Conservation (phyloP, 2,113 vertebrate species). For the Pimephales promelas region DNA sequence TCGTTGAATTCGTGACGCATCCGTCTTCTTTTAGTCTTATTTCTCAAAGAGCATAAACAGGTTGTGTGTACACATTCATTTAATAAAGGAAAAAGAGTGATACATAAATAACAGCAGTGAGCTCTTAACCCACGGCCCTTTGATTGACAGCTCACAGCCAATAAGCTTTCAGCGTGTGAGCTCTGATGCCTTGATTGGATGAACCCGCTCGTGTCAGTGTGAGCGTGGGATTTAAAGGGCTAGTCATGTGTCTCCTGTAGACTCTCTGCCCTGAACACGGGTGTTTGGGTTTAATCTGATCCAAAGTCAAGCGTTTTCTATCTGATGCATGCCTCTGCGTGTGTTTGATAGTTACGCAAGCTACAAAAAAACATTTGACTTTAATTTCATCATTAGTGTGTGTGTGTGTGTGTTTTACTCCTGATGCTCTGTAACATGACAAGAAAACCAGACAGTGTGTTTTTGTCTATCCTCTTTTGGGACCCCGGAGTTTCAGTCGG, state of each 20-base stretch:
- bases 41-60: background rate
- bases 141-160: slow-evolving; percentile 39
- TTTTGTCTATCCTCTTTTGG: slow-evolving; percentile 34
- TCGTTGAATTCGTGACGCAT: background rate
- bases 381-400: background rate
- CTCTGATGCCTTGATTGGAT: slow-evolving; percentile 30
- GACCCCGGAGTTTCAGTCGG: slow-evolving; percentile 40
- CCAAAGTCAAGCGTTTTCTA: background rate
- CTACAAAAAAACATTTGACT: background rate
- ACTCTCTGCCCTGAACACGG: background rate
- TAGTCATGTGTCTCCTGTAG: slow-evolving; percentile 16
- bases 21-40: background rate
- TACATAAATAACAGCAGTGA: background rate
- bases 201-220: background rate
- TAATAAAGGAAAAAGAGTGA: background rate
- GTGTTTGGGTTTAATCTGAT: slow-evolving; percentile 1
- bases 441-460: background rate
- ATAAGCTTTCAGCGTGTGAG: slow-evolving; percentile 5
- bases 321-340: background rate
- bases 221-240: slow-evolving; percentile 39
- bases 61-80: background rate
- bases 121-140: background rate
- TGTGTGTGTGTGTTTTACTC: slow-evolving; percentile 11
- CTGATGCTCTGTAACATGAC: slow-evolving; percentile 4
- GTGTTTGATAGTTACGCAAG: background rate